Percentiles rank a stretch among this genome's conserved stretches.
Evolutionary conservation across 2,113 vertebrate genomes (phyloP).

Genomic region (Mus pahari): DNA sequence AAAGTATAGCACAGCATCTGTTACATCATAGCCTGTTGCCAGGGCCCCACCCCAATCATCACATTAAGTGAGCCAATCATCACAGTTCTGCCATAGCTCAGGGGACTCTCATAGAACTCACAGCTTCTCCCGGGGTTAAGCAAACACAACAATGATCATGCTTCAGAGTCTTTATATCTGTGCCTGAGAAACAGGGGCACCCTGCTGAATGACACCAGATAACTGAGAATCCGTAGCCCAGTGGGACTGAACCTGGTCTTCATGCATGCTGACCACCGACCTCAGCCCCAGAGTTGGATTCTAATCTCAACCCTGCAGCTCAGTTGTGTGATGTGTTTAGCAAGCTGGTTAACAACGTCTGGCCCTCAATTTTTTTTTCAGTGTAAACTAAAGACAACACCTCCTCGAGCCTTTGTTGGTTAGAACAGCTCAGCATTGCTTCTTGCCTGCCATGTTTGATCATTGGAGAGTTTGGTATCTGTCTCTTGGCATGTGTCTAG

Average conservation of each 20-base stretch:
- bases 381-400: neutral
- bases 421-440: neutral
- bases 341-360: neutral
- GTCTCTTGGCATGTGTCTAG: neutral
- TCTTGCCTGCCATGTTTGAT: neutral
- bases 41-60: slow-evolving; percentile 59
- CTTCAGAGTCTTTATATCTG: neutral
- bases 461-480: neutral
- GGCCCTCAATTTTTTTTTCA: neutral
- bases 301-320: neutral
- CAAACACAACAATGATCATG: slow-evolving; percentile 4
- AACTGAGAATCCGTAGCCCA: neutral
- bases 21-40: neutral
- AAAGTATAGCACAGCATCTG: slow-evolving; percentile 70
- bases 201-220: neutral
- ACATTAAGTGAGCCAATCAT: neutral
- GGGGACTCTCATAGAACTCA: slow-evolving; percentile 2
- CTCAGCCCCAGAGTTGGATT: neutral
- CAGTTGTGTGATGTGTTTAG: neutral
- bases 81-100: slow-evolving; percentile 65
- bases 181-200: neutral
- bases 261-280: neutral
- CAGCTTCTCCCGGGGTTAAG: slow-evolving; percentile 1
- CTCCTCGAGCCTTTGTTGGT: neutral
- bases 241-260: neutral